Base-by-base conservation (phyloP, 1,140 invertebrate genomes). In the Pseudomyrmex sp. region DNA sequence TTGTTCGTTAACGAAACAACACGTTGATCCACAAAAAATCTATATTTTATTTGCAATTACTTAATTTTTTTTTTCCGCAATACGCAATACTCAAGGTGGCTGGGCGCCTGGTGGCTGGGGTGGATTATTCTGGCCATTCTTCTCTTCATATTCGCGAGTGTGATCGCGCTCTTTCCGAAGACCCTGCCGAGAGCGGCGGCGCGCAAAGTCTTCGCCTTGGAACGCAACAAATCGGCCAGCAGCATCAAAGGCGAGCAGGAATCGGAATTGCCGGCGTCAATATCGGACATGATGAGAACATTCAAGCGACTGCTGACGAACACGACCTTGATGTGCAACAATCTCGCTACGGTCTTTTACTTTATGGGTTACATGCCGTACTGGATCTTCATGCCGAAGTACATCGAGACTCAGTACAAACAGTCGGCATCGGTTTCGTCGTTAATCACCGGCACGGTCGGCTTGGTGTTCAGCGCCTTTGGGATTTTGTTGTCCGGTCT, bases 81-180 rank as follows among this genome's bases (percentile, higher is more conserved):
- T 35, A 35, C 18, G 20, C 2, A 13, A 62, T n/a, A 61, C 23
- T 52, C 18, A 50, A 94, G 94, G 83, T 97, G 97, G 97, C 90
- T 97, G 20, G 97, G 97, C 1, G 97, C 97, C 12, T 97, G 97
- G 97, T 97, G 97, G 97, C 86, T 97, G 44, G 97, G 97, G 26
- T 97, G 95, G 97, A 95, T 97, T 46, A 95, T 97, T 10, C 93
- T 97, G 73, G 97, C 96, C n/a, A 90, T 95, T 0, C 88, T 96
- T 2, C 93, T 97, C 0, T 94, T 96, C n/a, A 70, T 96, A 23
- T 96, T 96, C 46, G 95, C 96, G 0, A 95, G 95, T 7, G 92
- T 96, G n/a, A 93, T 97, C 2, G 95, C 96, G 0, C 93, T 97
- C 50, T 96, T 97, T 84, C 96, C 96, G 8, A 96, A 96, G 89